Conservation (phyloP, 2,113 vertebrate genomes). For the Arvicanthis niloticus region DNA sequence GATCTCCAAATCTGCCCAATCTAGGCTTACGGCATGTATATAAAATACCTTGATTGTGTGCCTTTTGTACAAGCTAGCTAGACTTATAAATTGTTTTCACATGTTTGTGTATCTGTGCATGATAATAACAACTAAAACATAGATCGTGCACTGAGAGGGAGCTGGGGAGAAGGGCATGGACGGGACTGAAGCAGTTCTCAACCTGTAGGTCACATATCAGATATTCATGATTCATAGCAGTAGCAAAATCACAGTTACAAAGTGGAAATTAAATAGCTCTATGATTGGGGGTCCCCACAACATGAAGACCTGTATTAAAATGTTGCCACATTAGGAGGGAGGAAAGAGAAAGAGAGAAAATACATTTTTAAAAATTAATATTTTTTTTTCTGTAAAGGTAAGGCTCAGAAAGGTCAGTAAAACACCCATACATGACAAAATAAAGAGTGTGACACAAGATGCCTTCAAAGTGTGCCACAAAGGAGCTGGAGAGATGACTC, state of each 20-base stretch:
- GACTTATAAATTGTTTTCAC: too few species aligned
- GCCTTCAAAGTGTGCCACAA: not conserved
- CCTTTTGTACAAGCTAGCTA: too few species aligned
- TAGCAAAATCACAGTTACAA: not conserved
- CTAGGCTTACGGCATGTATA: too few species aligned
- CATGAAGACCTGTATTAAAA: too few species aligned
- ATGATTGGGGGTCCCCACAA: too few species aligned
- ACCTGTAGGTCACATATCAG: not conserved
- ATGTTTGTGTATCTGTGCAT: not conserved
- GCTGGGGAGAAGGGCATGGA: not conserved
- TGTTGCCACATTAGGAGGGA: too few species aligned
- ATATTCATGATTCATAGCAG: not conserved
- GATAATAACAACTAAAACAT: not conserved
- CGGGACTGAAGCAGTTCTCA: not conserved
- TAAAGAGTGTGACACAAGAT: accelerated
- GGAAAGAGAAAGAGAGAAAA: not conserved
- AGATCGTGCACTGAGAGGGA: not conserved
- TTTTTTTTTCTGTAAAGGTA: not conserved
- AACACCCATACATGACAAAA: not conserved
- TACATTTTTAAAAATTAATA: not conserved
- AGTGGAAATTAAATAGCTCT: not conserved
- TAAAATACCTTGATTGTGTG: too few species aligned
- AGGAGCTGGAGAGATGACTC: not conserved
- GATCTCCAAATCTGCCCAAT: too few species aligned
- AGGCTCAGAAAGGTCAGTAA: not conserved